Evolutionary conservation across 2,888 invertebrate species (phyloP).

Genomic region (Hypena proboscidalis): DNA sequence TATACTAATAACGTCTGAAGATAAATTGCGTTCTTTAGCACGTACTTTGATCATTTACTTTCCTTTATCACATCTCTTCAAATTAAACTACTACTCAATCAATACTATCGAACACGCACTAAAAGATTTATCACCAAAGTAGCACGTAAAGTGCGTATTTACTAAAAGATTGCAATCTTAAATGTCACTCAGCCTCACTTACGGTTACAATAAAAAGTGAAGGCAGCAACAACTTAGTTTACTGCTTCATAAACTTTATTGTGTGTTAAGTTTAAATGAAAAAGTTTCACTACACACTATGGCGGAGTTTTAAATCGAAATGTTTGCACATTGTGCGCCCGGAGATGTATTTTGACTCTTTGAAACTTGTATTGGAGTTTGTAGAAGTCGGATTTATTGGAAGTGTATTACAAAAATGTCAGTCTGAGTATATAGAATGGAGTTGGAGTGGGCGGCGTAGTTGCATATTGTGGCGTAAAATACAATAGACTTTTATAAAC

Average conservation of each 20-base stretch:
- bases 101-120: no score
- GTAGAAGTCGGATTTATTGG: background rate
- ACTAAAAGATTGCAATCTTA: conserved; percentile 37
- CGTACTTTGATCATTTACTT: no score
- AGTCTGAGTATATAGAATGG: no score
- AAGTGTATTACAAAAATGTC: background rate
- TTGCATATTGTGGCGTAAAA: no score
- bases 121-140: no score
- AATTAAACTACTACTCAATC: no score
- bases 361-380: background rate
- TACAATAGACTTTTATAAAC: no score
- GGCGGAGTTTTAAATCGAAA: conserved; percentile 14
- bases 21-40: no score
- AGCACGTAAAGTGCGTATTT: conserved; percentile 11
- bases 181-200: conserved; percentile 44
- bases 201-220: conserved; percentile 43
- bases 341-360: background rate
- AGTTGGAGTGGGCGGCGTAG: no score
- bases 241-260: conserved; percentile 57
- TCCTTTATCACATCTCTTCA: no score
- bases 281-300: conserved; percentile 33
- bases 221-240: conserved; percentile 52
- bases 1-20: no score
- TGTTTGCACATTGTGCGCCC: conserved; percentile 1
- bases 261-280: conserved; percentile 52